Evolutionary conservation across 2,888 invertebrate species (phyloP), one percentile per base, ranked within the genome.

Genomic region (Xestia rhomboidea): DNA sequence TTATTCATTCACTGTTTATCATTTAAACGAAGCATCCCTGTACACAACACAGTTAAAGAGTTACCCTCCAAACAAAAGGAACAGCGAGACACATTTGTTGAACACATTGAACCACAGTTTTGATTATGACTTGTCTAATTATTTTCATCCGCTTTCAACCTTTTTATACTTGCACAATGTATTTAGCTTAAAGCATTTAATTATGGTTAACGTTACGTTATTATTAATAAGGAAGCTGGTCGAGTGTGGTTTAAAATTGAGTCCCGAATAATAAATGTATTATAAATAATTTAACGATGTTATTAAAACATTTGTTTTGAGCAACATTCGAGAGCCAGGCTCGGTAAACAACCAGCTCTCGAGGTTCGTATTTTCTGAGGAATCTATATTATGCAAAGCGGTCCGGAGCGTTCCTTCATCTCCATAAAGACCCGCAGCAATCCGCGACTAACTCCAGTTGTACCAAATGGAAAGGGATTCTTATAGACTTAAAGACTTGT

Each of bases 331-430:
- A 60, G 51, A 71, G 68, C 30, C 60, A 44, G 46, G 38, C 24
- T 44, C 62, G 27, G 73, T 76, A 88, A 88, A 86, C 82, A 87
- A 86, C 51, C 57, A 46, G 57, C 73, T 71, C 69, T 82, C 54
- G 46, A 81, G 44, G 2, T 44, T 67, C 72, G 64, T 70, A 71
- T 85, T 76, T 79, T 76, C 67, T 68, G 74, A 84, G 49, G 75
- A 73, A 73, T 84, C 73, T 77, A 79, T 84, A 87, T 79, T 87
- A 85, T 84, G 85, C 57, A 86, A 87, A 88, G 73, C 73, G 81
- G 60, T 77, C 64, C 46, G 71, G 70, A 78, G 76, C 78, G 66
- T 80, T 85, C 64, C 60, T 83, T 71, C 70, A 78, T 86, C 73
- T 86, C 69, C 72, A 86, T 88, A 81, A 81, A 71, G 68, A 73